Base-by-base conservation (phyloP, 1,140 invertebrate species). In the Goniozus legneri region DNA sequence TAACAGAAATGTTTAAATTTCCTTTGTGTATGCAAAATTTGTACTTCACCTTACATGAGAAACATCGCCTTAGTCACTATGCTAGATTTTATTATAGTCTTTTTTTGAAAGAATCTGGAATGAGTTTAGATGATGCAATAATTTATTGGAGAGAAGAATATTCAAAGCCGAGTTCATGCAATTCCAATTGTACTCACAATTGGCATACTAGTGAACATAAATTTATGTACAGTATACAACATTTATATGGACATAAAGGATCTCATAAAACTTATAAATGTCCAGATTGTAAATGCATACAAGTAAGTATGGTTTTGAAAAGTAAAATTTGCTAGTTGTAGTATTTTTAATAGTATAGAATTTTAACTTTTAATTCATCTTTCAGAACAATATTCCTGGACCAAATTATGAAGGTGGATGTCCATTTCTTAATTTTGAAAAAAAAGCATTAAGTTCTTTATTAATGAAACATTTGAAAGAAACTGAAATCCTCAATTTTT, bases 21-120 rank as follows among this genome's bases (percentile, higher is more conserved):
- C 88, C 89, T 14, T 80, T 82, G 1, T 91, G 88, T 65, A 90
- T 90, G 87, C 73, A 80, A 50, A 81, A 85, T 60, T 71, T 90
- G 35, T 85, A 89, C 61, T 60, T 74, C n/a, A 55, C 71, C 35
- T 57, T 91, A 27, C 59, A 79, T 35, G 76, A 71, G 24, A 82
- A 79, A 45, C 88, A 91, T 67, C 83, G 90, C 65, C 66, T 91
- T 20, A 80, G 80, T 41, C 87, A 92, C 63, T 77, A 83, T 52
- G 85, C 87, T 27, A 76, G 88, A 60, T 82, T 87, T 51, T 77
- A 82, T 54, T 84, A 83, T 50, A 86, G 82, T 45, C 65, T 87
- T 4, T 88, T 84, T 69, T 62, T 87, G 14, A 88, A 87, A 77
- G 84, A 85, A 58, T 80, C 83, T 56, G 84, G 85, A 0, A 78